A percentile compares a stretch with the other conserved stretches of the same genome.
These are phyloP conservation scores for Pandemis cinnamomeana DNA, from an alignment of 2,888 invertebrate genomes.

Conservation along the genomic window DNA sequence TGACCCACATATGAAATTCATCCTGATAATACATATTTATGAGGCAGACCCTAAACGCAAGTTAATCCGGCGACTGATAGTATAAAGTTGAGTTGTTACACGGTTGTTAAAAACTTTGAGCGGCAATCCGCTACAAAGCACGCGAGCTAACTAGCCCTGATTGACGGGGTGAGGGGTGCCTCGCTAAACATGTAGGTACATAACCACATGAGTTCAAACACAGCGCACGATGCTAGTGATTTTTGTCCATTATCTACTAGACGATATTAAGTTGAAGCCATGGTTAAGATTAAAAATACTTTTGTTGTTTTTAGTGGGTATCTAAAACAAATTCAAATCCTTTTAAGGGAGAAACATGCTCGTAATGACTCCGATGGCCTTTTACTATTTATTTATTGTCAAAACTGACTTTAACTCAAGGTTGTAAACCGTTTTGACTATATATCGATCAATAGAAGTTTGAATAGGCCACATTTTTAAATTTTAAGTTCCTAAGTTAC, in stretches of 20 bases:
- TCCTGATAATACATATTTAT: slow-evolving; percentile 39
- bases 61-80: slow-evolving; percentile 52
- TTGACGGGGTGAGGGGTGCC: slow-evolving; percentile 50
- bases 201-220: slow-evolving; percentile 12
- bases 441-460: too few species aligned
- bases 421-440: too few species aligned
- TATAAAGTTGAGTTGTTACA: slow-evolving; percentile 65
- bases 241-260: neutral
- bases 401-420: too few species aligned
- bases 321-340: too few species aligned
- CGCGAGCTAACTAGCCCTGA: slow-evolving; percentile 65
- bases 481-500: neutral
- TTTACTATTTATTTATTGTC: too few species aligned
- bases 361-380: too few species aligned
- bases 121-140: slow-evolving; percentile 60
- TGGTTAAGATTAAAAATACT: too few species aligned
- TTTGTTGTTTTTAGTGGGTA: too few species aligned
- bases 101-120: slow-evolving; percentile 68
- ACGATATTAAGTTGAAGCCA: too few species aligned
- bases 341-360: too few species aligned
- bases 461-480: too few species aligned
- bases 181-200: slow-evolving; percentile 22
- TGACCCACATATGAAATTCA: slow-evolving; percentile 25
- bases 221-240: neutral
- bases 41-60: slow-evolving; percentile 42